Conservation (phyloP, 2,888 invertebrate species). For the Leucophenga montana region DNA sequence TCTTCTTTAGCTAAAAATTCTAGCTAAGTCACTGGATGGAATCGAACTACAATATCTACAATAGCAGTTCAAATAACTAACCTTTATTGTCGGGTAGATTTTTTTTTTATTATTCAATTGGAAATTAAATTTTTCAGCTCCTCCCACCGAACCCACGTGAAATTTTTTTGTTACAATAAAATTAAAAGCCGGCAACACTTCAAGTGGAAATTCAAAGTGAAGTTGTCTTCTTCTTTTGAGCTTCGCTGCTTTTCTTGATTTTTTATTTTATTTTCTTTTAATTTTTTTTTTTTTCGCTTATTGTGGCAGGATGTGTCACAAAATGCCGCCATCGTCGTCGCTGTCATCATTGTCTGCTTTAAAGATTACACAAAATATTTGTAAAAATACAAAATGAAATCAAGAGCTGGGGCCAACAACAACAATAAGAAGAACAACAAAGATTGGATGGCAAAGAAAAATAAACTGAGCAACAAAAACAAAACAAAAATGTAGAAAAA, state of each 20-base stretch:
- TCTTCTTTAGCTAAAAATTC: no score
- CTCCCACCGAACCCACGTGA: slow-evolving; percentile 62
- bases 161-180: slow-evolving; percentile 53
- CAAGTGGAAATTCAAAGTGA: slow-evolving; percentile 33
- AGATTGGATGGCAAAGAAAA: slow-evolving; percentile 17
- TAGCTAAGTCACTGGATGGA: no score
- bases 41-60: no score
- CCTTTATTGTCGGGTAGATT: no score
- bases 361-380: slow-evolving; percentile 68
- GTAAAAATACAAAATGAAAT: slow-evolving; percentile 62
- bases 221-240: slow-evolving; percentile 40
- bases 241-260: slow-evolving; percentile 12
- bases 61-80: no score
- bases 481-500: slow-evolving; percentile 36
- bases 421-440: background rate
- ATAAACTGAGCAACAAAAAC: slow-evolving; percentile 27
- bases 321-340: slow-evolving; percentile 66
- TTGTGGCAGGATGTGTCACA: slow-evolving; percentile 62
- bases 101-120: background rate
- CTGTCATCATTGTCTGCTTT: slow-evolving; percentile 68
- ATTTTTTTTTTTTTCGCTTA: background rate
- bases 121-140: slow-evolving; percentile 10
- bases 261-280: background rate
- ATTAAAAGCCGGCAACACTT: slow-evolving; percentile 15
- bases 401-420: slow-evolving; percentile 32